Evolutionary conservation across 2,797 vertebrate genomes (phyloP), one percentile per base, ranked within the genome.

Genomic region (Rhynchotus rufescens): DNA sequence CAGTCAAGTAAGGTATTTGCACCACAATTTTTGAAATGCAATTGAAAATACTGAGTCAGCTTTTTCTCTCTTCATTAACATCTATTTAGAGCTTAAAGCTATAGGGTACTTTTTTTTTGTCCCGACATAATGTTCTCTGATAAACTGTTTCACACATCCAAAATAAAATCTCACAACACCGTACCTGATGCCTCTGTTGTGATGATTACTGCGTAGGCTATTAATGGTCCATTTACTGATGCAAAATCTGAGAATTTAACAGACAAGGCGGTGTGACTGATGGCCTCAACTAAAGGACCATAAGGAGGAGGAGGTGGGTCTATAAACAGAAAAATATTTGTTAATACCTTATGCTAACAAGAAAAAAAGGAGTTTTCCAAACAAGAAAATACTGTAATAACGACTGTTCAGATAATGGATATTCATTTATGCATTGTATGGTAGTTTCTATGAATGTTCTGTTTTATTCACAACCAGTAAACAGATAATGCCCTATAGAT

Each of bases 121-220:
- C 20, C 38, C 23, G 11, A 66, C 15, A 60, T 6, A 81, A 42
- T 26, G 9, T 7, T 67, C 11, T 25, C 47, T 47, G n/a, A 72
- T 45, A 65, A 79, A 57, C 2, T 23, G 34, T 71, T 92, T 65
- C 23, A 51, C 16, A 19, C 9, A 82, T 25, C 22, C 52, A 51
- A 25, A 45, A 17, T 5, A 32, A 3, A 56, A 11, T 15, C 59
- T 15, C 14, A 7, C n/a, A 57, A 52, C 47, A 57, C 56, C 96
- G 97, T 97, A 97, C 97, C 95, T 67, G 76, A 56, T 25, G 90
- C 83, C 60, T 79, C 84, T 6, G 96, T 96, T 92, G 97, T 94
- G 77, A 98, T 95, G 84, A 98, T 79, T 49, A 98, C 15, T 3
- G 98, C 98, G 1, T 98, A 98, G 62, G 97, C 97, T 91, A 81